Conservation (phyloP, 2,797 vertebrate species). For the Mormyrops boulengeri region DNA sequence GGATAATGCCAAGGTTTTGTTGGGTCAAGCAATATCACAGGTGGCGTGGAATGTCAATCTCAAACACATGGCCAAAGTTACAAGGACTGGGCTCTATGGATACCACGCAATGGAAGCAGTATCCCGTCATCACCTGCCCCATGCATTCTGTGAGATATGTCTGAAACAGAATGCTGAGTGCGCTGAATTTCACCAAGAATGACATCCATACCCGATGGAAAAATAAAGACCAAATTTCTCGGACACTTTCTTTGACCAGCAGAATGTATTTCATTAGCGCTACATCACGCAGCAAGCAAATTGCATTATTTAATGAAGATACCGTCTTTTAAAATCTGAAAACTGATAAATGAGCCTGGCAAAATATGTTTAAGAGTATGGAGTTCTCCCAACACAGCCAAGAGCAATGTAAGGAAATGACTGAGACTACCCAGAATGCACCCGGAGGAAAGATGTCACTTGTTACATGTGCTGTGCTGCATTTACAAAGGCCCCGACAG, state of each 20-base stretch:
- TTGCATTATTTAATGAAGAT: background rate
- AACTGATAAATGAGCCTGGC: background rate
- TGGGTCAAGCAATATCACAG: background rate
- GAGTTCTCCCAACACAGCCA: slow-evolving; percentile 4
- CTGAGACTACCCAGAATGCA: slow-evolving; percentile 17
- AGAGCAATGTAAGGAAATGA: slow-evolving; percentile 25
- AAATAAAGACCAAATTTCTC: background rate
- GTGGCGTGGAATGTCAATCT: background rate
- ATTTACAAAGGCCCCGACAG: slow-evolving; percentile 38
- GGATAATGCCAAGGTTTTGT: background rate
- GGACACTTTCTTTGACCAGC: background rate
- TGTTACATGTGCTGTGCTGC: slow-evolving; percentile 4
- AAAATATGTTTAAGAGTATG: background rate
- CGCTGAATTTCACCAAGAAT: background rate
- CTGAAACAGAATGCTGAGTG: background rate
- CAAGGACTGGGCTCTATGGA: background rate
- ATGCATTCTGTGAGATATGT: background rate
- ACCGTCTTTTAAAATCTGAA: background rate
- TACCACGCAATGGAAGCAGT: background rate
- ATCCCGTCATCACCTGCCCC: background rate
- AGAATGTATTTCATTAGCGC: background rate
- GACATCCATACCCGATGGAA: background rate
- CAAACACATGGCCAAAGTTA: background rate
- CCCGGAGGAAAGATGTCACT: slow-evolving; percentile 20
- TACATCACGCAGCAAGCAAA: background rate